Evolutionary conservation across 2,888 invertebrate genomes (phyloP).

Genomic region (Synergus laeviventris): DNA sequence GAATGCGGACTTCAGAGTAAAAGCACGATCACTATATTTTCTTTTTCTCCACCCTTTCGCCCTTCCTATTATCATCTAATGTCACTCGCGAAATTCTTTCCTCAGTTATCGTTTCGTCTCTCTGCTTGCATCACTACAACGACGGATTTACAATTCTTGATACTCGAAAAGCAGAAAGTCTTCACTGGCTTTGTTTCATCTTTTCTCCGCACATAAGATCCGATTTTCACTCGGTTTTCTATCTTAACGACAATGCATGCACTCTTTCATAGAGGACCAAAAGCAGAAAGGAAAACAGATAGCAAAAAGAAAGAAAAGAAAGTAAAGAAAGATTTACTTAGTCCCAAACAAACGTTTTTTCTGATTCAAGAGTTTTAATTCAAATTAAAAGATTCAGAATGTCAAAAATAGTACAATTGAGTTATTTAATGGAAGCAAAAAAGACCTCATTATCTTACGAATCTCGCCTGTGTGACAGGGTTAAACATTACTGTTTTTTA

Average conservation of each 20-base stretch:
- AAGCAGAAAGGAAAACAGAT: conserved; percentile 42
- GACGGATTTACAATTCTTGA: conserved; percentile 33
- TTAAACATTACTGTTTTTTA: neutral
- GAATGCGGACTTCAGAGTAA: conserved; percentile 16
- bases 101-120: conserved; percentile 29
- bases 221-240: conserved; percentile 23
- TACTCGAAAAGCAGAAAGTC: conserved; percentile 30
- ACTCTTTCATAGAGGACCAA: conserved; percentile 35
- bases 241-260: conserved; percentile 12
- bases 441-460: neutral
- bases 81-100: conserved; percentile 31
- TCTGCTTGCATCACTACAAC: conserved; percentile 24
- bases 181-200: conserved; percentile 26
- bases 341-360: neutral
- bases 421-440: neutral
- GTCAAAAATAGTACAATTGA: neutral
- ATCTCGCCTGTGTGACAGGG: neutral
- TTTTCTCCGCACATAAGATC: conserved; percentile 17
- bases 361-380: neutral
- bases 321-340: neutral
- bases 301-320: neutral
- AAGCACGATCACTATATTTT: conserved; percentile 48
- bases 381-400: neutral
- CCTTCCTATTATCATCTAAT: conserved; percentile 38
- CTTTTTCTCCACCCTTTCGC: conserved; percentile 34